Evolutionary conservation across 2,888 invertebrate species (phyloP).

Genomic region (Tillus elongatus): DNA sequence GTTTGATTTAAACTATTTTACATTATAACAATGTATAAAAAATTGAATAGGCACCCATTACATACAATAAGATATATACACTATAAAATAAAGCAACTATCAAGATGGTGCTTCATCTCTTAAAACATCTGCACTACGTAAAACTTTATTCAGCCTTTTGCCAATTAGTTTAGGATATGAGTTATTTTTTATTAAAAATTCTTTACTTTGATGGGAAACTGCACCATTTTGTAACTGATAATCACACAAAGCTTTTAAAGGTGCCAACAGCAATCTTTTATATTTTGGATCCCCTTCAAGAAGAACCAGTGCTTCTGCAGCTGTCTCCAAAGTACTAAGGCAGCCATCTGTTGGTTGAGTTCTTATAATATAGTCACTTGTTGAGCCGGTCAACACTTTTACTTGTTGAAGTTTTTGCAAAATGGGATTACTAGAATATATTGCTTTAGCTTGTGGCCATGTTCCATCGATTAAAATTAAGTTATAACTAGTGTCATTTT

Average conservation of each 20-base stretch:
- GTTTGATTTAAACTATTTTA: too few relatives aligned
- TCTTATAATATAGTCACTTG: constrained; percentile 83
- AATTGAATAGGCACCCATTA: too few relatives aligned
- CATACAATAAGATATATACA: too few relatives aligned
- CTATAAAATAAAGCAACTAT: not conserved
- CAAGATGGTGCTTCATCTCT: constrained; percentile 10
- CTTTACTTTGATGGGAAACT: constrained; percentile 87
- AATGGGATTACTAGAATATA: constrained; percentile 72
- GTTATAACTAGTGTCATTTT: constrained; percentile 50
- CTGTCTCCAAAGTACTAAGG: constrained; percentile 83
- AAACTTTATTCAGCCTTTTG: constrained; percentile 57
- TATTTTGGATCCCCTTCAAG: constrained; percentile 63
- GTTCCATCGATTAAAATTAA: constrained; percentile 86
- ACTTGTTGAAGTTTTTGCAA: constrained; percentile 71
- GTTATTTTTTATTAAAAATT: constrained; percentile 72
- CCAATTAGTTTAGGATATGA: constrained; percentile 73
- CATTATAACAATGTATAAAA: too few relatives aligned
- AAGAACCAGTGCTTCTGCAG: constrained; percentile 66
- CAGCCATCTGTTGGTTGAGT: constrained; percentile 90
- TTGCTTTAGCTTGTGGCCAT: constrained; percentile 92
- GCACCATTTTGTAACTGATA: constrained; percentile 87
- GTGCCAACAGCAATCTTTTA: constrained; percentile 60
- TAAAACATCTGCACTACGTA: constrained; percentile 36
- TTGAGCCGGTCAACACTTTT: constrained; percentile 61
- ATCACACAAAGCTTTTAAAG: constrained; percentile 73